Percentiles rank a stretch among this genome's conserved stretches.
These are phyloP conservation scores for Recurvirostra avosetta DNA, from an alignment of 2,113 vertebrate genomes.

Conservation along the genomic window DNA sequence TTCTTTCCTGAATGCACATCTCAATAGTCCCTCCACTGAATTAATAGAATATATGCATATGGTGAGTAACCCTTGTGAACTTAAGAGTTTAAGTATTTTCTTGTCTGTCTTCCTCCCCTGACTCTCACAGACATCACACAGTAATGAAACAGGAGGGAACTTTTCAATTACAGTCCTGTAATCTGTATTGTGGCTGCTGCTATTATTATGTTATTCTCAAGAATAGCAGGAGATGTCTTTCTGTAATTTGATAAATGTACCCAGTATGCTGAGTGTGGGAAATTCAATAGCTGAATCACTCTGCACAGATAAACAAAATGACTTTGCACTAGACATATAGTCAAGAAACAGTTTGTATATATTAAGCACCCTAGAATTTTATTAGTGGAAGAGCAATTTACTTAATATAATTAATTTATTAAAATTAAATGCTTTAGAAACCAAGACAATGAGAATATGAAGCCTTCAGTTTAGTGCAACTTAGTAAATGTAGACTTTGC, in stretches of 20 bases:
- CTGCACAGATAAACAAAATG: background rate
- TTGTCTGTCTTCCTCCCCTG: fast-evolving
- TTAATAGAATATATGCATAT: background rate
- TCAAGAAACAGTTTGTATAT: background rate
- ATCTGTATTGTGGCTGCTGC: background rate
- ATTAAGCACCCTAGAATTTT: background rate
- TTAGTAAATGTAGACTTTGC: background rate
- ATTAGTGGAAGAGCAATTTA: background rate
- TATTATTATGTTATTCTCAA: background rate
- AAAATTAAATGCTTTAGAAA: background rate
- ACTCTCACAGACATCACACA: background rate
- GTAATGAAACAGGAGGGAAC: background rate
- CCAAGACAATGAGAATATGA: background rate
- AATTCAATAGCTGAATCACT: background rate
- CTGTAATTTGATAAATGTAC: background rate
- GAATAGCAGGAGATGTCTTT: background rate
- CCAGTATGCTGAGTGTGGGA: background rate
- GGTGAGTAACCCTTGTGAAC: background rate
- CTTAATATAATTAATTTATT: background rate
- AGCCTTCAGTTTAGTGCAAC: background rate
- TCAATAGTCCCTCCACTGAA: background rate
- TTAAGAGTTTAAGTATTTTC: background rate
- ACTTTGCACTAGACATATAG: background rate
- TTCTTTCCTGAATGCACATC: background rate
- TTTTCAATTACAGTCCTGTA: background rate